Percentiles rank a stretch among this genome's conserved stretches.
Conservation (phyloP, 2,113 vertebrate genomes). For the Neogobius melanostomus region DNA sequence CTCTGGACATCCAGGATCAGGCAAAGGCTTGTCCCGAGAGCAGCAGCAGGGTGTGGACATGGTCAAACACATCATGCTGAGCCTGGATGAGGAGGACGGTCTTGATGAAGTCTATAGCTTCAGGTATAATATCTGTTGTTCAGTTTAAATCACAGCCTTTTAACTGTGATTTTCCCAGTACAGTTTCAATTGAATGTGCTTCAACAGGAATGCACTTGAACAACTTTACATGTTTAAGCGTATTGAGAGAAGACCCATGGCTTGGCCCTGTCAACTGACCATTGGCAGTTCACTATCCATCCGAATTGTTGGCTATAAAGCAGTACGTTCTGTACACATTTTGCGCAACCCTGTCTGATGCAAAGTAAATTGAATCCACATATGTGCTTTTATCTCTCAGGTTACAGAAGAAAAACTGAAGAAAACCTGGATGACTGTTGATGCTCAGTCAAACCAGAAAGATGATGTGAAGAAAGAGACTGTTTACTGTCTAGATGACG, state of each 20-base stretch:
- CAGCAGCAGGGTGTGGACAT: conserved; percentile 82
- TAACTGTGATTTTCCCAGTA: not conserved
- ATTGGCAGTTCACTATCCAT: conserved; percentile 89
- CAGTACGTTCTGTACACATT: conserved; percentile 76
- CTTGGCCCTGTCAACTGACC: conserved; percentile 91
- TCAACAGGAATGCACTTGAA: conserved; percentile 83
- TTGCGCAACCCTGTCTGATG: not conserved
- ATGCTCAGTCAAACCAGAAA: conserved; percentile 82
- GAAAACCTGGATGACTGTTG: conserved; percentile 86
- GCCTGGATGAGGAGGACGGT: conserved; percentile 84
- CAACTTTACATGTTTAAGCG: conserved; percentile 89
- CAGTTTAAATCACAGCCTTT: not conserved
- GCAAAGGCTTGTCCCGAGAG: conserved; percentile 80
- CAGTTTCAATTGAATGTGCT: not conserved
- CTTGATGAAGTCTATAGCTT: conserved; percentile 90
- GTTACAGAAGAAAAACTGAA: conserved; percentile 84
- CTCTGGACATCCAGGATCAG: conserved; percentile 24
- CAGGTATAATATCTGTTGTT: conserved; percentile 73
- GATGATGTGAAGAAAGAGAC: conserved; percentile 88
- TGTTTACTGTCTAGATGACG: conserved; percentile 91
- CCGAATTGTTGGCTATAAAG: conserved; percentile 90
- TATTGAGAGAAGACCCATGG: conserved; percentile 76
- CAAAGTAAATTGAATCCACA: not conserved
- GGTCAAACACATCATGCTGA: conserved; percentile 83
- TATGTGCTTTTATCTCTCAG: conserved; percentile 64